phyloP scores from a whole-genome alignment of 2,888 invertebrate species.

The Sylvicola cinctus region DNA sequence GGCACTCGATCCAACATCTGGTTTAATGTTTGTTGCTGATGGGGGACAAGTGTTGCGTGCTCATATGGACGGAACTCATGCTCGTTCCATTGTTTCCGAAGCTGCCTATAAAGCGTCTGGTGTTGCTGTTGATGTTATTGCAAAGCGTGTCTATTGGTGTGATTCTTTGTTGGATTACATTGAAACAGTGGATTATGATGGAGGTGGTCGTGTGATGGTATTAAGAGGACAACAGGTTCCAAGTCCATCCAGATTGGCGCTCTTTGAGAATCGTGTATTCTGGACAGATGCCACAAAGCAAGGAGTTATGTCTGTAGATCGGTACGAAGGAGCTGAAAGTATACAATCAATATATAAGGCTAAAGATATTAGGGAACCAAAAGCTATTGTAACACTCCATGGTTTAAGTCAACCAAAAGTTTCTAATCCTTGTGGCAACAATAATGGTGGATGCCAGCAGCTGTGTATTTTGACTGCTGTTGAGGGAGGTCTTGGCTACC shows the following conservation, averaged over 20 bases:
- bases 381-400: slow-evolving; percentile 66
- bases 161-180: slow-evolving; percentile 89
- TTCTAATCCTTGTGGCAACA: slow-evolving; percentile 67
- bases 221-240: slow-evolving; percentile 69
- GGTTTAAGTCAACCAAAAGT: slow-evolving; percentile 52
- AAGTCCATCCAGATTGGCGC: slow-evolving; percentile 58
- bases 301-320: slow-evolving; percentile 70
- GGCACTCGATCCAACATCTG: slow-evolving; percentile 78
- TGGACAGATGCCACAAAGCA: slow-evolving; percentile 87
- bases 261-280: slow-evolving; percentile 71
- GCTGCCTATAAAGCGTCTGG: slow-evolving; percentile 89
- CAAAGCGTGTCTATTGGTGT: slow-evolving; percentile 86
- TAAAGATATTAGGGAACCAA: slow-evolving; percentile 61
- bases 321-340: slow-evolving; percentile 58
- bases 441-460: slow-evolving; percentile 80
- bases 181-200: slow-evolving; percentile 87
- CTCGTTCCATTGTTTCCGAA: slow-evolving; percentile 66
- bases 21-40: slow-evolving; percentile 73
- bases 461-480: slow-evolving; percentile 80
- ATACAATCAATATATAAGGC: slow-evolving; percentile 63
- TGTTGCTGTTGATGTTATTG: slow-evolving; percentile 75
- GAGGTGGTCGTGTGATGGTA: slow-evolving; percentile 57
- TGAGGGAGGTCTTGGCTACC: slow-evolving; percentile 55
- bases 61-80: slow-evolving; percentile 85
- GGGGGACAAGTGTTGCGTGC: slow-evolving; percentile 66